Base-by-base conservation (phyloP, 2,888 invertebrate genomes). In the Cataglyphis albicans region DNA sequence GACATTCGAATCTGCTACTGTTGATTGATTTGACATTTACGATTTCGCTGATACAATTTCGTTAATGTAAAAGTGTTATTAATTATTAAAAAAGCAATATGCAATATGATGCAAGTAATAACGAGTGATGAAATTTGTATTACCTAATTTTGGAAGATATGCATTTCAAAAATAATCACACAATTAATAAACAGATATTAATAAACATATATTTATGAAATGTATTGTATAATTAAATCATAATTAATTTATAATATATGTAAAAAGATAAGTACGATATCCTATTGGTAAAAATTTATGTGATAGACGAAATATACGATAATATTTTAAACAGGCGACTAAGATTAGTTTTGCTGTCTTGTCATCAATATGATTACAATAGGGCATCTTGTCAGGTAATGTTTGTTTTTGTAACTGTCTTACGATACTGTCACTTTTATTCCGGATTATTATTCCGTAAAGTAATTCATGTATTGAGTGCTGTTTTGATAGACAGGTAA, bases 381-480 rank as follows among this genome's bases (percentile, higher is more conserved):
- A 57, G 35, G 32, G 32, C 44, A 64, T 10, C 70, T 75, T 72
- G n/a, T 59, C 38, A 70, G 55, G 55, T 75, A 81, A 84, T 75
- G 35, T 29, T 38, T 12, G 38, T 41, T 67, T 25, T 63, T 61
- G 18, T 70, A 84, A 86, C 84, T 64, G 68, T 15, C 9, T 59
- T 41, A 32, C 57, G 84, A 84, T 85, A 85, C 41, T 68, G 84
- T 75, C 85, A 81, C 15, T 57, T 72, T 57, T 83, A 63, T 82
- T 21, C 70, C 44, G 65, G 67, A 82, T 85, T 82, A 83, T 35
- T 32, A 52, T 48, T 29, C 21, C 35, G 10, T 61, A n/a, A 48
- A 63, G 57, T 74, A 81, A 83, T 85, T 80, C 75, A 78, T 35
- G 21, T 65, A 64, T 59, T 48, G 48, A 48, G 12, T 61, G 75